Conservation (phyloP, 2,797 vertebrate genomes). For the Taeniopygia guttata region DNA sequence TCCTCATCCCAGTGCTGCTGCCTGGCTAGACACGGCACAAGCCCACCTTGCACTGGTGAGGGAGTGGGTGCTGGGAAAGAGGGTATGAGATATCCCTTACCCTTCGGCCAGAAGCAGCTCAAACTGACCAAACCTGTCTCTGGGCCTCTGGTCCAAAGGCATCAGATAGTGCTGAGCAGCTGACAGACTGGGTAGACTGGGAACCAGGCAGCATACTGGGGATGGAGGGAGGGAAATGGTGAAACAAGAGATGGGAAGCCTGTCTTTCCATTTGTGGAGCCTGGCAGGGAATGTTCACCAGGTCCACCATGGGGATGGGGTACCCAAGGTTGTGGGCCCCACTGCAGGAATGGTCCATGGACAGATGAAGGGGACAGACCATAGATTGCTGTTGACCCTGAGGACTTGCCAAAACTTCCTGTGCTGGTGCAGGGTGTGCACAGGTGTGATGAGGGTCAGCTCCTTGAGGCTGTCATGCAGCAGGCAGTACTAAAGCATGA, state of each 20-base stretch:
- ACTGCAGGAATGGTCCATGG: not conserved
- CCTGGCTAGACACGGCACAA: accelerated
- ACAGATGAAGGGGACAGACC: not conserved
- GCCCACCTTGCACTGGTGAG: accelerated
- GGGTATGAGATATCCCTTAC: not conserved
- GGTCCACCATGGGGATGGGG: not conserved
- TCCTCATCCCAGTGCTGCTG: not conserved
- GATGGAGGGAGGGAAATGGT: not conserved
- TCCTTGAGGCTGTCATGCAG: not conserved
- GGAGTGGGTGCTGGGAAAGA: accelerated
- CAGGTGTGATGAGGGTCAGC: too few species aligned
- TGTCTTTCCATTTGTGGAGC: not conserved
- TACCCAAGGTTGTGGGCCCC: not conserved
- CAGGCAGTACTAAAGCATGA: not conserved
- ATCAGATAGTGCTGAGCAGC: not conserved
- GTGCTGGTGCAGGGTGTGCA: not conserved
- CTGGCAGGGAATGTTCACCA: not conserved
- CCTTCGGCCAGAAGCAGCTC: not conserved
- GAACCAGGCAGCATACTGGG: not conserved
- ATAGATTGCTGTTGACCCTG: not conserved
- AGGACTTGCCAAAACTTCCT: not conserved
- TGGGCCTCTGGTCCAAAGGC: not conserved
- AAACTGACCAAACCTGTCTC: not conserved
- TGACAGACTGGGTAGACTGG: not conserved
- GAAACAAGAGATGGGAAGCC: not conserved